Evolutionary conservation across 64 coral and sea anemone genomes (phyloP), one percentile per base, ranked within the genome.

Genomic region (Porites lutea): DNA sequence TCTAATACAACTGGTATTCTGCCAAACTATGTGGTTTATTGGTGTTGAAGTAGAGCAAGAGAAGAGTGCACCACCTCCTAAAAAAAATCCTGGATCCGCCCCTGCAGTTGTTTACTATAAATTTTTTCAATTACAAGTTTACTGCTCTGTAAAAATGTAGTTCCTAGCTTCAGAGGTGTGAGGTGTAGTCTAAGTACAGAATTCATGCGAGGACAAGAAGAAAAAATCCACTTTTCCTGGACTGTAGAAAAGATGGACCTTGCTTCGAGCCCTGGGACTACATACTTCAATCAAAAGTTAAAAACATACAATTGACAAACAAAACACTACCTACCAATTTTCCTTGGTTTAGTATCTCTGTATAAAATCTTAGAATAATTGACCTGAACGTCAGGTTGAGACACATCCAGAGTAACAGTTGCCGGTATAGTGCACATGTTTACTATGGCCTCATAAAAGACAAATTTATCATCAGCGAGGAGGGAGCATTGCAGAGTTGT

Each of bases 381-480:
- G 69, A 54, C 87, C 66, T 18, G 61, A 23, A 50, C 61, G 8
- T 65, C 89, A 47, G 91, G 82, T 63, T 74, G 82, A 79, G 62
- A 77, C n/a, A 87, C 85, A 23, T 65, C 20, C 14, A 93, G 58
- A 21, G 54, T 79, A 22, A 93, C 55, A n/a, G 82, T 21, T 9
- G 85, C 83, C 55, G 91, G 91, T 11, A 87, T 43, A 19, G 91
- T 93, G 70, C 91, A 93, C 64, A 85, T 59, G 48, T 87, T 74
- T 13, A 93, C 91, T 74, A n/a, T 18, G 2, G 85, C 82, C 67
- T 93, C 83, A 79, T 93, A 93, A 20, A 93, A 93, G 13, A 93
- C 91, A 78, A 67, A 82, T 73, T 93, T 79, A 37, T 78, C 74
- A 52, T 68, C 59, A 65, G 75, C 62, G 27, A 75, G 46, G 22